Conservation (phyloP, 37 sponge, comb jelly and placozoan genomes). For the Dysidea cf. avara region DNA sequence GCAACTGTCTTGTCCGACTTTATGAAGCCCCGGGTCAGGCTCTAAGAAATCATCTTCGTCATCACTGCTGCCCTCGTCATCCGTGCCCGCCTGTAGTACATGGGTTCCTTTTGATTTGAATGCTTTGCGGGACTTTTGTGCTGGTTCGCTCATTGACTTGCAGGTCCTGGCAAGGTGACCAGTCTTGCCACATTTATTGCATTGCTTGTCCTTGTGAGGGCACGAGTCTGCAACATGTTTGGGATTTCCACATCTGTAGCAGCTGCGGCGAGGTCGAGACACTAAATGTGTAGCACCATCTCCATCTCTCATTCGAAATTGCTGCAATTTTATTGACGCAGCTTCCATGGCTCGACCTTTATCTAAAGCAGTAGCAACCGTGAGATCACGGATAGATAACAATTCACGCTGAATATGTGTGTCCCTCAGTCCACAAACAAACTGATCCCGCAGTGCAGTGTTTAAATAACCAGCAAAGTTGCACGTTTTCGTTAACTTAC, state of each 20-base stretch:
- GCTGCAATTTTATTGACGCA: background rate
- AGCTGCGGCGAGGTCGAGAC: background rate
- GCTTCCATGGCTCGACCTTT: background rate
- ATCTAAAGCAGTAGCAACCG: background rate
- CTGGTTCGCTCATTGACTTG: too few species aligned
- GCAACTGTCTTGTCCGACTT: too few species aligned
- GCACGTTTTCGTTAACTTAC: background rate
- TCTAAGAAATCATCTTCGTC: too few species aligned
- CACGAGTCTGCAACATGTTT: background rate
- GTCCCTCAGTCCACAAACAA: too few species aligned
- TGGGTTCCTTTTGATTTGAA: too few species aligned
- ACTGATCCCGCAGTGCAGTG: background rate
- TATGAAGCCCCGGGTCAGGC: too few species aligned
- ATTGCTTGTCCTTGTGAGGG: too few species aligned
- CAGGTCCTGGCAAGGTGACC: background rate
- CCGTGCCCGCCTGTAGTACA: too few species aligned
- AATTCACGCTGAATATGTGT: background rate
- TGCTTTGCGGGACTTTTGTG: too few species aligned
- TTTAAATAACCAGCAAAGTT: background rate
- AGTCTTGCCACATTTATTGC: background rate
- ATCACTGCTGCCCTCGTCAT: too few species aligned
- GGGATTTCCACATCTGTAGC: constrained; percentile 2
- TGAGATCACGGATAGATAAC: background rate
- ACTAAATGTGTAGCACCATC: background rate
- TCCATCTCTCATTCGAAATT: background rate